Base-by-base conservation (phyloP, 2,797 vertebrate genomes). In the Muscicapa comitata region DNA sequence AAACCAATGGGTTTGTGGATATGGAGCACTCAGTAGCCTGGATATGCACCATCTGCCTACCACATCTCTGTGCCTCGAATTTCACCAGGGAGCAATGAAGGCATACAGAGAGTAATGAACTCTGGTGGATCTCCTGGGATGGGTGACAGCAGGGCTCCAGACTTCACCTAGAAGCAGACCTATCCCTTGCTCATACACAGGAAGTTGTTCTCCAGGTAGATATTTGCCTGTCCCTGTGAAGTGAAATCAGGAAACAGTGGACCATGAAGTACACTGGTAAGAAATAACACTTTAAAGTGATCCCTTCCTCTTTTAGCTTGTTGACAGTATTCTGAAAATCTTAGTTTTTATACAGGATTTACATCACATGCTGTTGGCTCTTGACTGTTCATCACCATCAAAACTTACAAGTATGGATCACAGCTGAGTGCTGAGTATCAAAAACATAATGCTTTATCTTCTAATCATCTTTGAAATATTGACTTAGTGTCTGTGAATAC, bases 381-480 rank as follows among this genome's bases (percentile, higher is more conserved):
- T 51, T 92, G 17, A 21, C 35, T 55, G 24, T 84, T 93, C 28
- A 17, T 18, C 50, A 57, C 9, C 25, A 95, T n/a, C 45, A 54
- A 79, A 75, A 62, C 37, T 93, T 87, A 53, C 18, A 79, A 40
- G 73, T 61, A 62, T 19, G 29, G 37, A 38, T 92, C 53, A 92
- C 83, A 95, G 88, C 6, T 54, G 48, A 90, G 61, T 71, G 25
- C 63, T 81, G 48, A 79, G 47, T 74, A 94, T 74, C 63, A 51
- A 96, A 96, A 97, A 17, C 31, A 43, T 24, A 72, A 43, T 26
- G 2, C 6, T 83, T 93, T 86, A 84, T 95, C 92, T 58, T 54
- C 28, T 95, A 95, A 96, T 95, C 28, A 23, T 87, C 86, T 84
- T 94, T 6, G 24, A 94, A 97, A 97, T 96, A 97, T 77, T 97